These are phyloP conservation scores for Diarsia rubi DNA, from an alignment of 2,888 invertebrate species.

Conservation along the genomic window DNA sequence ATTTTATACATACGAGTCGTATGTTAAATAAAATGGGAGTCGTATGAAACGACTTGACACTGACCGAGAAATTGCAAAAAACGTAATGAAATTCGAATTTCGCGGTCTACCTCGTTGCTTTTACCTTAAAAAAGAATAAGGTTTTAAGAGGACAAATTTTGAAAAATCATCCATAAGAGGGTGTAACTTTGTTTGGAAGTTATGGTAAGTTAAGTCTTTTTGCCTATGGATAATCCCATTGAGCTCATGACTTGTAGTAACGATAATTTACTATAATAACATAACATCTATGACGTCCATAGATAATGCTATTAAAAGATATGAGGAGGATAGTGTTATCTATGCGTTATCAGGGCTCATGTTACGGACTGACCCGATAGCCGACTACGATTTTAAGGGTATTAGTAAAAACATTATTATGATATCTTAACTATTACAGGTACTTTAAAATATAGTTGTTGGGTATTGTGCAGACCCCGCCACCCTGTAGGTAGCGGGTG, in stretches of 20 bases:
- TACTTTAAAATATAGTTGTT: no score
- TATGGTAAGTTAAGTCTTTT: not conserved
- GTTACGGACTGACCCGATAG: slow-evolving; percentile 24
- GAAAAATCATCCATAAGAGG: not conserved
- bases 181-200: not conserved
- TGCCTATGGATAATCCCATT: not conserved
- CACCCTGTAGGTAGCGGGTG: no score
- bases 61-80: no score
- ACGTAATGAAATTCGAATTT: no score
- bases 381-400: slow-evolving; percentile 1
- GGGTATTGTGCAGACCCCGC: no score
- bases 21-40: no score
- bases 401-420: slow-evolving; percentile 9
- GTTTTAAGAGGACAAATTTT: not conserved
- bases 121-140: no score
- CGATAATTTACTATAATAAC: slow-evolving; percentile 16
- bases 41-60: no score
- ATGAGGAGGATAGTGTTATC: slow-evolving; percentile 37
- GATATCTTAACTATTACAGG: not conserved
- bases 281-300: slow-evolving; percentile 14
- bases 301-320: slow-evolving; percentile 42
- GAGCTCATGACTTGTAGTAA: not conserved
- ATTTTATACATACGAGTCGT: no score
- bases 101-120: no score
- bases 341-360: slow-evolving; percentile 22